Evolutionary conservation across 2,797 vertebrate species (phyloP).

Genomic region (Labeo calbasu): DNA sequence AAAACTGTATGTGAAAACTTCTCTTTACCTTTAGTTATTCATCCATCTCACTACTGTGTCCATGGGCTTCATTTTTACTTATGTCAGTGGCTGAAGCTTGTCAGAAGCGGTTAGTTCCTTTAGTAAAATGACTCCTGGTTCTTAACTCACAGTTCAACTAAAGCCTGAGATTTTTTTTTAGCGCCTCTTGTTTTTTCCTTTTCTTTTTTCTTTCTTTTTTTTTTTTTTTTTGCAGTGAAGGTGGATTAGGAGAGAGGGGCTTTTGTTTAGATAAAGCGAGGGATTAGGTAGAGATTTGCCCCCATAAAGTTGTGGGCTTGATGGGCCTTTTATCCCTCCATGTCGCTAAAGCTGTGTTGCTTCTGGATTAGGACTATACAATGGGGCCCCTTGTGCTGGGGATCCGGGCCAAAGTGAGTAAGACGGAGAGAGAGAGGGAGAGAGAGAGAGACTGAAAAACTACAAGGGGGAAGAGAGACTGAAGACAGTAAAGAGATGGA

Average conservation of each 20-base stretch:
- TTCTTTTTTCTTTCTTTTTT: constrained; percentile 65
- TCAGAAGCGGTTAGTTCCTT: constrained; percentile 97
- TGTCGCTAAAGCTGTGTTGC: constrained; percentile 99
- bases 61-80: constrained; percentile 43
- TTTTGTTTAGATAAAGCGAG: constrained; percentile 99
- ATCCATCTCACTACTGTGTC: constrained; percentile 18
- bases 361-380: constrained; percentile 98
- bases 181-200: constrained; percentile 82
- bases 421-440: constrained; percentile 66
- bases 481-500: constrained; percentile 56
- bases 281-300: constrained; percentile 99
- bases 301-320: constrained; percentile 98
- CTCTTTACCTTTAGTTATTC: constrained; percentile 28
- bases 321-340: constrained; percentile 99
- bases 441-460: constrained; percentile 60
- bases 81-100: constrained; percentile 81
- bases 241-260: constrained; percentile 82
- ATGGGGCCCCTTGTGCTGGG: constrained; percentile 98
- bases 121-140: constrained; percentile 95
- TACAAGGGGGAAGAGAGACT: constrained; percentile 16
- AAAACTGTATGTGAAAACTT: not conserved
- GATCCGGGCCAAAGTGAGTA: constrained; percentile 84
- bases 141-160: constrained; percentile 87
- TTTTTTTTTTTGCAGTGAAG: constrained; percentile 74
- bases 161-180: constrained; percentile 89